Percentiles rank a stretch among this genome's conserved stretches.
Conservation (phyloP, 1,140 invertebrate genomes). For the Cheumatopsyche charites region DNA sequence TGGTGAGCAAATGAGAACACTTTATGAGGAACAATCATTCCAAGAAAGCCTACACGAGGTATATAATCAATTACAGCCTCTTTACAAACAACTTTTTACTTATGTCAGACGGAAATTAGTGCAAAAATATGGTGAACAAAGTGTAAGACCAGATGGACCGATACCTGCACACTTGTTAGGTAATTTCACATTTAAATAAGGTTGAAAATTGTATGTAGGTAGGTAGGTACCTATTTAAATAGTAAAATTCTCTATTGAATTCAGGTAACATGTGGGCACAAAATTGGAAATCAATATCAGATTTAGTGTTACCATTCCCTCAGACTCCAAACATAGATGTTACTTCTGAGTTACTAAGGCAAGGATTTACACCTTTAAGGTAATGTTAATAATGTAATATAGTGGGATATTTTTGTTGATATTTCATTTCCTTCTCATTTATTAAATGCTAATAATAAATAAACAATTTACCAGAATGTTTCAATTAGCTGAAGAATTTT, state of each 20-base stretch:
- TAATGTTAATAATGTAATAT: conserved; percentile 48
- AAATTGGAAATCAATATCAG: conserved; percentile 80
- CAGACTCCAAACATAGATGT: conserved; percentile 74
- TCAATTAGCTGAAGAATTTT: conserved; percentile 81
- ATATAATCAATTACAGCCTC: conserved; percentile 74
- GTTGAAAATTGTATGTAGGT: too few species aligned
- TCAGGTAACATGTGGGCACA: conserved; percentile 82
- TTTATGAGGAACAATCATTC: conserved; percentile 74
- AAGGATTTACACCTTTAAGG: conserved; percentile 74
- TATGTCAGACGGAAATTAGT: conserved; percentile 79
- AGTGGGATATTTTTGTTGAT: neutral
- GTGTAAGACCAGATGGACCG: conserved; percentile 71
- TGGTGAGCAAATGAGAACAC: conserved; percentile 75
- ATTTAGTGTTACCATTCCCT: conserved; percentile 79
- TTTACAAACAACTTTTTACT: conserved; percentile 86
- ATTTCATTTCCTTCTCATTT: neutral
- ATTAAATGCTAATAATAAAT: neutral
- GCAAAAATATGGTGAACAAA: conserved; percentile 69
- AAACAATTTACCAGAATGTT: conserved; percentile 67
- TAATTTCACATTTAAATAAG: conserved; percentile 42
- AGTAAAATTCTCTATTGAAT: conserved; percentile 32
- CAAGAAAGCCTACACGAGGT: conserved; percentile 72
- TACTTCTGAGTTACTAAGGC: conserved; percentile 74
- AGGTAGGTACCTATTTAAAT: too few species aligned
- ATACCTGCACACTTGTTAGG: conserved; percentile 79